A percentile compares a stretch with the other conserved stretches of the same genome.
These are phyloP conservation scores for Eulemur mongoz DNA, from an alignment of 2,797 vertebrate genomes.

Conservation along the genomic window DNA sequence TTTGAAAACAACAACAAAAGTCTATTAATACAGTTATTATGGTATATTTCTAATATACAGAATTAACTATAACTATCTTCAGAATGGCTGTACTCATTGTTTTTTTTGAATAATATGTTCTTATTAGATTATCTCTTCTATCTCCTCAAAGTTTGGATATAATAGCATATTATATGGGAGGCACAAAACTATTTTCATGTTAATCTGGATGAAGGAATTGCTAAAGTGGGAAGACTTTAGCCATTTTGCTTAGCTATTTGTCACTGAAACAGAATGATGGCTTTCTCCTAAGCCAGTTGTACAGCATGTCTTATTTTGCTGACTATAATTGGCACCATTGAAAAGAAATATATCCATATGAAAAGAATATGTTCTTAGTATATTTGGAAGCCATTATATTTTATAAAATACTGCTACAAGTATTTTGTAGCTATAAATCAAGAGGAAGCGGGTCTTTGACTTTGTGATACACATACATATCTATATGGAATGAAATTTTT, in stretches of 20 bases:
- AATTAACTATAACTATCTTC: background rate
- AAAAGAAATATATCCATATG: conserved; percentile 15
- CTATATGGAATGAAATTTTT: conserved; percentile 39
- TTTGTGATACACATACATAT: background rate
- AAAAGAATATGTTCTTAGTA: background rate
- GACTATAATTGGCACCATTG: background rate
- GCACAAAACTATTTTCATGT: background rate
- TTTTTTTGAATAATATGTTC: background rate
- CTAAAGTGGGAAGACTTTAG: background rate
- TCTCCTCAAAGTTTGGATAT: background rate
- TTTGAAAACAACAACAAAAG: background rate
- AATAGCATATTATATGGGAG: background rate
- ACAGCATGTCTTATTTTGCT: background rate
- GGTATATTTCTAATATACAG: background rate
- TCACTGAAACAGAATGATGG: background rate
- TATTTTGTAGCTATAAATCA: conserved; percentile 30
- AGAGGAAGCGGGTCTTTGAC: background rate
- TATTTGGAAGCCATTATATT: conserved; percentile 1
- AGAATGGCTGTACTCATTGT: background rate
- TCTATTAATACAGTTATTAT: background rate
- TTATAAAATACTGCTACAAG: conserved; percentile 3
- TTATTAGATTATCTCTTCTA: background rate
- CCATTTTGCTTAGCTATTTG: background rate
- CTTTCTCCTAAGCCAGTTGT: background rate
- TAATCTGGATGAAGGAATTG: background rate